phyloP scores from a whole-genome alignment of 2,888 invertebrate species.

The Cactoblastis cactorum region DNA sequence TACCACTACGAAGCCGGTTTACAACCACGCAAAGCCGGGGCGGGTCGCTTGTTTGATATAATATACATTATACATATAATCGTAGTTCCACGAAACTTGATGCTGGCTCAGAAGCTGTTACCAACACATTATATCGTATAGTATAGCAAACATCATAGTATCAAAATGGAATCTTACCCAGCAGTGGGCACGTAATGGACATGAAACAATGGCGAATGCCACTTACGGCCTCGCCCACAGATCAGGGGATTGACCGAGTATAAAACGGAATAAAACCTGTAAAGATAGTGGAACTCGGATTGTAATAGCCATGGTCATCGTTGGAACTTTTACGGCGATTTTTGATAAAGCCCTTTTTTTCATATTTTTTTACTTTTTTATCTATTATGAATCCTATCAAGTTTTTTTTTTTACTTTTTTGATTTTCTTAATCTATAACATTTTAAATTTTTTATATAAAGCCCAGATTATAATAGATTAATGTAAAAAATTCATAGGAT shows the following conservation, averaged over 20 bases:
- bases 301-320: not conserved
- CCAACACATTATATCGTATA: too few relatives aligned
- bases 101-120: too few relatives aligned
- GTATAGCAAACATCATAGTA: not conserved
- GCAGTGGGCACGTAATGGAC: not conserved
- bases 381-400: not conserved
- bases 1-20: too few relatives aligned
- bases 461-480: too few relatives aligned
- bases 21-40: too few relatives aligned
- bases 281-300: not conserved
- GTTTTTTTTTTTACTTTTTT: not conserved
- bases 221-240: slow-evolving; percentile 1
- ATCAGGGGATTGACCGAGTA: not conserved
- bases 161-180: not conserved
- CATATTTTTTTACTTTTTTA: not conserved
- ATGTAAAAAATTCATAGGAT: too few relatives aligned
- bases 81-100: too few relatives aligned
- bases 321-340: not conserved
- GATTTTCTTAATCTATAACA: too few relatives aligned
- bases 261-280: slow-evolving; percentile 3
- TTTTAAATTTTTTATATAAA: too few relatives aligned
- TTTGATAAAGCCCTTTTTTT: not conserved
- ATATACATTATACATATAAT: too few relatives aligned
- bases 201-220: not conserved
- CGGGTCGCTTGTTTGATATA: too few relatives aligned